Percentiles rank a stretch among this genome's conserved stretches.
Evolutionary conservation across 2,797 vertebrate genomes (phyloP).

Genomic region (Eospalax fontanierii): DNA sequence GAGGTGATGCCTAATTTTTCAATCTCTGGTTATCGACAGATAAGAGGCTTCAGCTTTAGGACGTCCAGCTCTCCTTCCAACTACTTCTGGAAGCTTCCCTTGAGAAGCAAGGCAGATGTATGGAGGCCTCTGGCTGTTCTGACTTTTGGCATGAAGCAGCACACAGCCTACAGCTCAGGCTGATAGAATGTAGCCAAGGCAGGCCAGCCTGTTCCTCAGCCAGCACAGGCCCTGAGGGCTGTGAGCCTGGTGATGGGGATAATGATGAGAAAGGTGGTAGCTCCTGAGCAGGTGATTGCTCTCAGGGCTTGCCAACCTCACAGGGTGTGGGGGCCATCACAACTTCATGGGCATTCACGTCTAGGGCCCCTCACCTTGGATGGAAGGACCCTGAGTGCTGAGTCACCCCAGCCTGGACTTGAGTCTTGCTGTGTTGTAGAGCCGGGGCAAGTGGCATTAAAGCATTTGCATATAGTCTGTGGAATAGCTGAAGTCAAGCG

Average conservation of each 20-base stretch:
- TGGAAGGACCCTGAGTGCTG: not conserved
- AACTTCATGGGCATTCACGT: not conserved
- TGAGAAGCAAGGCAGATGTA: not conserved
- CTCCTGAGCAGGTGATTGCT: slow-evolving; percentile 30
- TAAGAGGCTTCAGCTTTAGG: not conserved
- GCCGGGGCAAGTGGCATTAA: not conserved
- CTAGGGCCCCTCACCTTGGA: not conserved
- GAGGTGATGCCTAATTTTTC: not conserved
- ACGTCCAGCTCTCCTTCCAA: not conserved
- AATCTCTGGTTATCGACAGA: not conserved
- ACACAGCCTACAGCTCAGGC: slow-evolving; percentile 48
- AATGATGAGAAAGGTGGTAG: not conserved
- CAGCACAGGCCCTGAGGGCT: not conserved
- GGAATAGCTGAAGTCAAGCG: not conserved
- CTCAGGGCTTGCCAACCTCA: not conserved
- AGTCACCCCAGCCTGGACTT: not conserved
- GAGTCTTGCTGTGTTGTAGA: not conserved
- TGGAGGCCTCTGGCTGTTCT: not conserved
- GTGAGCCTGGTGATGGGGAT: slow-evolving; percentile 23
- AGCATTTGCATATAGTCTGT: not conserved
- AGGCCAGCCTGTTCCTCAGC: slow-evolving; percentile 68
- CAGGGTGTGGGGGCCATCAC: not conserved
- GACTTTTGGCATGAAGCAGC: slow-evolving; percentile 4
- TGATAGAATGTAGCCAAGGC: slow-evolving; percentile 65
- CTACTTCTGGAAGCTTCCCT: not conserved